A percentile compares a stretch with the other conserved stretches of the same genome.
phyloP scores from a whole-genome alignment of 1,140 invertebrate species.

The roundworm (Caenorhabditis elegans) region WBcel235 BX284602.5:10710501-10711000 shows the following conservation, averaged over 20 bases:
- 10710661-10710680: constrained; percentile 16
- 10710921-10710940: not conserved
- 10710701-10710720: not conserved
- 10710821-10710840: not conserved
- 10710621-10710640: constrained; percentile 21
- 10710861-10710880: not conserved
- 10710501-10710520: not conserved
- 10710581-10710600: constrained; percentile 1
- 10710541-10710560: constrained; percentile 3
- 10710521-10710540: not conserved
- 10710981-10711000: not conserved
- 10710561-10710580: not conserved
- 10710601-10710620: constrained; percentile 12
- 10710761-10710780: constrained; percentile 7
- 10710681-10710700: constrained; percentile 12
- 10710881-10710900: not conserved
- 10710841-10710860: not conserved
- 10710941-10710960: not conserved
- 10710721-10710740: constrained; percentile 3
- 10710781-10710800: not conserved
- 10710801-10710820: not conserved
- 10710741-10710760: not conserved
- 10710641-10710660: constrained; percentile 9
- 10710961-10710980: not conserved
- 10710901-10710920: not conserved